These are phyloP conservation scores for Apodemia zela DNA, from an alignment of 2,888 invertebrate species.

Conservation along the genomic window DNA sequence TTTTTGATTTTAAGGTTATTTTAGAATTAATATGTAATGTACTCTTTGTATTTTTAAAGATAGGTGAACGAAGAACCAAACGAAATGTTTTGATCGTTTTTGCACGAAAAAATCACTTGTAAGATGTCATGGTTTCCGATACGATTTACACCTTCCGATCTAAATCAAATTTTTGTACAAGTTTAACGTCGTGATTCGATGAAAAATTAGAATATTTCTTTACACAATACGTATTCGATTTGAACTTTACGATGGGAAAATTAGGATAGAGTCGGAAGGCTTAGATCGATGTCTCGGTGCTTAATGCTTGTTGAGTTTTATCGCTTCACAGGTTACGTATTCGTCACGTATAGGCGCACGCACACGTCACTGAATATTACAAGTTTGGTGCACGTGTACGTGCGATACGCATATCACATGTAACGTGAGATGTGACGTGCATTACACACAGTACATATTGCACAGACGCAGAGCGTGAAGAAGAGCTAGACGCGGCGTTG, in stretches of 20 bases:
- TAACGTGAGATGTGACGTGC: background rate
- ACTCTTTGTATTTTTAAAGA: no score
- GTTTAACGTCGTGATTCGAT: no score
- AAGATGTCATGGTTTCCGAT: no score
- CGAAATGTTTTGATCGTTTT: no score
- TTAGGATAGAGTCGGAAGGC: background rate
- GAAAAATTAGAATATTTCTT: background rate
- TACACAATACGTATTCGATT: background rate
- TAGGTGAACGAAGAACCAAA: no score
- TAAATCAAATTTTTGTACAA: no score
- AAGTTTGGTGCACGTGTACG: background rate
- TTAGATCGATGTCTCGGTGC: background rate
- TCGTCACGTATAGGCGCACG: background rate
- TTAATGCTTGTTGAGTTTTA: background rate
- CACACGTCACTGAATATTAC: background rate
- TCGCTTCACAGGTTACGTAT: background rate
- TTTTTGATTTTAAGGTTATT: no score
- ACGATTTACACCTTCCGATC: no score
- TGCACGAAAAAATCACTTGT: no score
- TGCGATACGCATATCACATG: background rate
- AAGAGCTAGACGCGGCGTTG: constrained; percentile 86
- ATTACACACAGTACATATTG: background rate
- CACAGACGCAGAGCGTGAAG: constrained; percentile 86
- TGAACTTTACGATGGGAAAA: background rate
- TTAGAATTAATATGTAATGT: no score